Conservation (phyloP, 2,888 invertebrate genomes). For the Temnothorax ravouxi region DNA sequence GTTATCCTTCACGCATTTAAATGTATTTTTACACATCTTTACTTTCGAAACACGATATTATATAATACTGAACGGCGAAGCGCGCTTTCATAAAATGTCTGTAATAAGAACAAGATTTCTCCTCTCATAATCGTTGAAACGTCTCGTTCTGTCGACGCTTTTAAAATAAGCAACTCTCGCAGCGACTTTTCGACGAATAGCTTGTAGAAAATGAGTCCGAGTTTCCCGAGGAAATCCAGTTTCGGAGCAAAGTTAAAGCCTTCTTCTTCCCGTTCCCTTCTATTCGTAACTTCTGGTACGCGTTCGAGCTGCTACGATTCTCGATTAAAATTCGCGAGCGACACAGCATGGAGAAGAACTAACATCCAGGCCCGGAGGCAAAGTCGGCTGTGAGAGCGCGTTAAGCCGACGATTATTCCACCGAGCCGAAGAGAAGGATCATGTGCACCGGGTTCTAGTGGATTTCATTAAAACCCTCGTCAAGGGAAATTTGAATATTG, state of each 20-base stretch:
- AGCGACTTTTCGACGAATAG: slow-evolving; percentile 34
- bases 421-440: slow-evolving; percentile 39
- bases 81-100: slow-evolving; percentile 23
- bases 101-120: slow-evolving; percentile 14
- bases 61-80: not conserved
- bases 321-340: slow-evolving; percentile 72
- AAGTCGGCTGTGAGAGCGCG: slow-evolving; percentile 62
- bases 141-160: slow-evolving; percentile 14
- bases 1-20: not conserved
- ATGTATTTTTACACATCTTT: not conserved
- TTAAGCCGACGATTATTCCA: slow-evolving; percentile 72
- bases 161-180: slow-evolving; percentile 44
- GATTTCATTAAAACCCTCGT: slow-evolving; percentile 67
- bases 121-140: slow-evolving; percentile 12
- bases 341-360: slow-evolving; percentile 33
- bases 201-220: slow-evolving; percentile 51
- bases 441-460: slow-evolving; percentile 13
- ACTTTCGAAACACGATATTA: not conserved
- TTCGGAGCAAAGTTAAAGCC: slow-evolving; percentile 27
- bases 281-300: slow-evolving; percentile 39
- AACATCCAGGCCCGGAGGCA: slow-evolving; percentile 49
- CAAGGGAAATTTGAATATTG: slow-evolving; percentile 71
- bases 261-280: slow-evolving; percentile 14
- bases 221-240: slow-evolving; percentile 39
- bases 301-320: slow-evolving; percentile 46